phyloP scores from a whole-genome alignment of 2,888 invertebrate species.

The Synanthedon vespiformis region DNA sequence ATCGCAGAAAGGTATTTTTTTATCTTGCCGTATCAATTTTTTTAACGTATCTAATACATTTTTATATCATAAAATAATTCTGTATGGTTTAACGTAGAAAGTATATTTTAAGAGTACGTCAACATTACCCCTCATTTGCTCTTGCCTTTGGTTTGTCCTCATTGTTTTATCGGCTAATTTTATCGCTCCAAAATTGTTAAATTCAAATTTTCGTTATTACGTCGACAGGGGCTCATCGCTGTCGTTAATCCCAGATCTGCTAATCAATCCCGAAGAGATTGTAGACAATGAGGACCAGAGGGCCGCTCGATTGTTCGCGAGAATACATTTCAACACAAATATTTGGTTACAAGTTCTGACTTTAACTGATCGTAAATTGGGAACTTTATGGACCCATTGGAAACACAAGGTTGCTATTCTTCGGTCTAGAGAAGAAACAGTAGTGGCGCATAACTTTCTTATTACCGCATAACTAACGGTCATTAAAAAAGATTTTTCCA shows the following conservation, averaged over 20 bases:
- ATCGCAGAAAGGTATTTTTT: no score
- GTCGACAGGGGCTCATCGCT: not conserved
- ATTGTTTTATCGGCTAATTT: not conserved
- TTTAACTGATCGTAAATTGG: slow-evolving; percentile 24
- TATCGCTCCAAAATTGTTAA: no score
- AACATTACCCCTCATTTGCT: no score
- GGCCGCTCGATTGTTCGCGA: not conserved
- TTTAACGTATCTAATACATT: no score
- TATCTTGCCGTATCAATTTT: no score
- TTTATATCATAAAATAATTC: no score
- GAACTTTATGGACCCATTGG: slow-evolving; percentile 27
- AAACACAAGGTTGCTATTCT: slow-evolving; percentile 12
- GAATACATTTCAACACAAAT: slow-evolving; percentile 15
- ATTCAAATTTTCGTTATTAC: no score
- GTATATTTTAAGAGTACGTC: no score
- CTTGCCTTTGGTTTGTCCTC: not conserved
- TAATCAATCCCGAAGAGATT: not conserved
- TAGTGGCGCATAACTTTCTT: not conserved
- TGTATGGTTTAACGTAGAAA: no score
- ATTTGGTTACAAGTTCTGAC: slow-evolving; percentile 23
- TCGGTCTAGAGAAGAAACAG: not conserved
- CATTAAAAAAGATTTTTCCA: no score
- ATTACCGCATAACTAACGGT: no score
- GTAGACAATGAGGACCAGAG: not conserved
- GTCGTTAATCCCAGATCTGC: not conserved